Evolutionary conservation across 1,140 invertebrate species (phyloP).

Genomic region (Ceratosolen fusciceps): DNA sequence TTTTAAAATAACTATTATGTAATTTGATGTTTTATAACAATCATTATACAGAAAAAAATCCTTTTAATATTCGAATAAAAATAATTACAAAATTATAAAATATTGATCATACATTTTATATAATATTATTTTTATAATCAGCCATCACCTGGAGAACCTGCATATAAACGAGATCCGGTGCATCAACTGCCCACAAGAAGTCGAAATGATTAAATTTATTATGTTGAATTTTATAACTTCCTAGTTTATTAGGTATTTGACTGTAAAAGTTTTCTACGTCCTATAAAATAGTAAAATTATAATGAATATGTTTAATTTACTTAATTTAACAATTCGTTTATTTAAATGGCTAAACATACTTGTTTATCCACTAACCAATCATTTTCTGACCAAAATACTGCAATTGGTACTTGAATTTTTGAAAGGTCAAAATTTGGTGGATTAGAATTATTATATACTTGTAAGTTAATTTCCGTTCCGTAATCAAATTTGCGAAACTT

Average conservation of each 20-base stretch:
- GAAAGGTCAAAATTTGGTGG: conserved; percentile 79
- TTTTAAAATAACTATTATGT: too few species aligned
- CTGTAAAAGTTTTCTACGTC: conserved; percentile 72
- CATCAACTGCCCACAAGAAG: conserved; percentile 79
- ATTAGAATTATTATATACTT: conserved; percentile 71
- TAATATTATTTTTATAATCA: not conserved
- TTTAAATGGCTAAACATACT: conserved; percentile 58
- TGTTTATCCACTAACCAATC: conserved; percentile 78
- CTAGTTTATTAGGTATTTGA: conserved; percentile 70
- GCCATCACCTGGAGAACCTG: conserved; percentile 20
- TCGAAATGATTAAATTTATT: conserved; percentile 81
- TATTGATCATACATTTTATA: not conserved
- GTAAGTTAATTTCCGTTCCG: conserved; percentile 73
- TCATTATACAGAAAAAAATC: too few species aligned
- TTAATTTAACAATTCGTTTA: not conserved
- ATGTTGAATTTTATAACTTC: conserved; percentile 71
- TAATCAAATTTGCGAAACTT: conserved; percentile 80
- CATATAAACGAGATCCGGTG: conserved; percentile 74
- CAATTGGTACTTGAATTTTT: conserved; percentile 78
- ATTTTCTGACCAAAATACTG: conserved; percentile 78
- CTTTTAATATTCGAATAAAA: too few species aligned
- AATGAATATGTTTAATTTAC: not conserved
- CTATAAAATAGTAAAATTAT: conserved; percentile 60
- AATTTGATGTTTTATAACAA: too few species aligned
- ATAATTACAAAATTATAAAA: too few species aligned